Base-by-base conservation (phyloP, 1,140 invertebrate species). In the Calliopsis andreniformis region DNA sequence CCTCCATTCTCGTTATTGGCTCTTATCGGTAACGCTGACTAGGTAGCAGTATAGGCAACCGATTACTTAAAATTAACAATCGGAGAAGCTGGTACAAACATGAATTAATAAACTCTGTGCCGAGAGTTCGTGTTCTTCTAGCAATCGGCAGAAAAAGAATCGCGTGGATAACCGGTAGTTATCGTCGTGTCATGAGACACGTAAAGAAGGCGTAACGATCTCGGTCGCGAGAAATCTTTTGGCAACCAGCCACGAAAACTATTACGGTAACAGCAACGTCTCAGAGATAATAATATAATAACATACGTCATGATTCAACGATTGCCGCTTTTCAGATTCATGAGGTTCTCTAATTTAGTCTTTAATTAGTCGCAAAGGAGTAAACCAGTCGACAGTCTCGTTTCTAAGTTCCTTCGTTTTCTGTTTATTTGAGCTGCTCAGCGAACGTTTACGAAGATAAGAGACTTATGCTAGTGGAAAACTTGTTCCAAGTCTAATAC, bases 241-340 rank as follows among this genome's bases (percentile, higher is more conserved):
- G 82, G 82, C 80, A 45, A 8, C 6, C 20, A 5, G 80, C 82
- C 82, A 83, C 51, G 18, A 53, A 28, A 78, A 79, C 82, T 83
- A 83, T 82, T 83, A 79, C 76, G 82, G 82, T 82, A 71, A 42
- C 76, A 47, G 63, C 45, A 53, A 32, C 42, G 53, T 32, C 30
- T 35, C 56, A 23, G 20, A 39, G 70, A 43, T 73, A 78, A 78
- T 72, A 76, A 76, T 69, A 76, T 61, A 67, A 61, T 61, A 70
- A 62, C 43, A 32, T 8, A 39, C 30, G 67, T 71, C 68, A 47
- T 39, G 23, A 69, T 51, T 32, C 42, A 59, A 39, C 30, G 43
- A 42, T 69, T 76, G 6, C 18, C 53, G 25, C 51, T 45, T 56
- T 42, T 69, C 42, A 49, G 42, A 59, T 42, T 2, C 23, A 6